phyloP scores from a whole-genome alignment of 2,797 vertebrate genomes.

The Coranthus polyacanthus region DNA sequence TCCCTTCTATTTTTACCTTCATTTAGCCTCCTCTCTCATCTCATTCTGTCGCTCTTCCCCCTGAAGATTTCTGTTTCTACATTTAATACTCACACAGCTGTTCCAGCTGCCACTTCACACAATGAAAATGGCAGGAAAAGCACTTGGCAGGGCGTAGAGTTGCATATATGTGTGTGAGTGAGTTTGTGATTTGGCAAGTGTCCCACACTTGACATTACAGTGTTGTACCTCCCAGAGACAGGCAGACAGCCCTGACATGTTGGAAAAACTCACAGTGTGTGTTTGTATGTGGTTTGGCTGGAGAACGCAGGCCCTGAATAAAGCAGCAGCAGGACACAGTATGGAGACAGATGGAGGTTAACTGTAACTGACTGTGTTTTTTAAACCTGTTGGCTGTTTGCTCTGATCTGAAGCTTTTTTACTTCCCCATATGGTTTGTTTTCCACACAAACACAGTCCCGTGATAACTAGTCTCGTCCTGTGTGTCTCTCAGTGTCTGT shows the following conservation, averaged over 20 bases:
- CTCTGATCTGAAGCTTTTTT: slow-evolving; percentile 22
- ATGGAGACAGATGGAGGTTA: slow-evolving; percentile 34
- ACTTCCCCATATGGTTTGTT: neutral
- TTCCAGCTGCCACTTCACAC: slow-evolving; percentile 6
- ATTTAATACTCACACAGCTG: slow-evolving; percentile 23
- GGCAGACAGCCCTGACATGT: slow-evolving; percentile 23
- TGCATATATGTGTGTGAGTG: slow-evolving; percentile 20
- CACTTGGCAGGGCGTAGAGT: slow-evolving; percentile 3
- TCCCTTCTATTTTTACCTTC: slow-evolving; percentile 1
- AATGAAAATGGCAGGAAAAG: slow-evolving; percentile 18
- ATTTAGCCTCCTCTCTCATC: neutral
- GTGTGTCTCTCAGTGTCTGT: slow-evolving; percentile 90
- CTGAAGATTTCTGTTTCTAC: slow-evolving; percentile 3
- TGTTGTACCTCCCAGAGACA: slow-evolving; percentile 29
- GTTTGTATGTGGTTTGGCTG: slow-evolving; percentile 8
- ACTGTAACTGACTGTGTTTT: neutral
- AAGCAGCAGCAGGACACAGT: slow-evolving; percentile 8
- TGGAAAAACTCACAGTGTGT: neutral
- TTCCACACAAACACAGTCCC: neutral
- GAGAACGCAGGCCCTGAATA: neutral
- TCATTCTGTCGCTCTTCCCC: slow-evolving; percentile 3
- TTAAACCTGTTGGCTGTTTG: slow-evolving; percentile 9
- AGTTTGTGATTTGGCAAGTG: slow-evolving; percentile 23
- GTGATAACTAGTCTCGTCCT: neutral
- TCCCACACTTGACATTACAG: slow-evolving; percentile 28